Evolutionary conservation across 23 tunicate species (phyloP).

Genomic region (Aplidium turbinatum): DNA sequence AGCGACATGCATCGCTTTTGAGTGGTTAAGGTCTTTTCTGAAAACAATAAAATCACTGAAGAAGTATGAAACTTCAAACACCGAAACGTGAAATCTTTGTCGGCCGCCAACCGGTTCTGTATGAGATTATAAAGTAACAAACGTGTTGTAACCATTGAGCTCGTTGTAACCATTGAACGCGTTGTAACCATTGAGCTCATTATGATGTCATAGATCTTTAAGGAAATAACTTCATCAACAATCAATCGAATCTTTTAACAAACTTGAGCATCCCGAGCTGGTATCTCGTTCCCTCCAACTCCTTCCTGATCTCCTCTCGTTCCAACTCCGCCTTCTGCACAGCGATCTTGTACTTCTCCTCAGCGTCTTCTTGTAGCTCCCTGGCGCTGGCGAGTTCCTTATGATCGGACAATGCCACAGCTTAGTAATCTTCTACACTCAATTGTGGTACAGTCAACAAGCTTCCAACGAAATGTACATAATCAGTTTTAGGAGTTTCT

Average conservation of each 20-base stretch:
- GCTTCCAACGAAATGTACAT: no score
- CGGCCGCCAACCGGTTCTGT: no score
- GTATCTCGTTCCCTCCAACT: constrained; percentile 61
- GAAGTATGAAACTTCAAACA: no score
- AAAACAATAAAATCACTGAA: not conserved
- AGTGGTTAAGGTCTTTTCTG: constrained; percentile 75
- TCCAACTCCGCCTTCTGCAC: constrained; percentile 60
- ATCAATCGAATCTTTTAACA: no score
- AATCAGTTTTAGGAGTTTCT: no score
- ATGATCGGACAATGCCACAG: no score
- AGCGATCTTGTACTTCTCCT: constrained; percentile 65
- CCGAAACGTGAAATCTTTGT: not conserved
- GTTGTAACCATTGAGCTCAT: no score
- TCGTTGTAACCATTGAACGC: not conserved
- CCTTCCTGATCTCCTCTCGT: constrained; percentile 45
- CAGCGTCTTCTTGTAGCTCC: constrained; percentile 60
- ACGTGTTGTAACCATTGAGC: not conserved
- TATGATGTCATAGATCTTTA: no score
- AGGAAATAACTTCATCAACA: no score
- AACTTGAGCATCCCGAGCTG: constrained; percentile 80
- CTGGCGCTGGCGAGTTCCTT: constrained; percentile 76
- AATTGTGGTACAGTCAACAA: no score
- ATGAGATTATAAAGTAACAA: not conserved
- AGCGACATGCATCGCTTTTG: constrained; percentile 72
- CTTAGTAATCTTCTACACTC: no score